A percentile compares a stretch with the other conserved stretches of the same genome.
Evolutionary conservation across 2,113 vertebrate genomes (phyloP).

Genomic region (Trogon surrucura): DNA sequence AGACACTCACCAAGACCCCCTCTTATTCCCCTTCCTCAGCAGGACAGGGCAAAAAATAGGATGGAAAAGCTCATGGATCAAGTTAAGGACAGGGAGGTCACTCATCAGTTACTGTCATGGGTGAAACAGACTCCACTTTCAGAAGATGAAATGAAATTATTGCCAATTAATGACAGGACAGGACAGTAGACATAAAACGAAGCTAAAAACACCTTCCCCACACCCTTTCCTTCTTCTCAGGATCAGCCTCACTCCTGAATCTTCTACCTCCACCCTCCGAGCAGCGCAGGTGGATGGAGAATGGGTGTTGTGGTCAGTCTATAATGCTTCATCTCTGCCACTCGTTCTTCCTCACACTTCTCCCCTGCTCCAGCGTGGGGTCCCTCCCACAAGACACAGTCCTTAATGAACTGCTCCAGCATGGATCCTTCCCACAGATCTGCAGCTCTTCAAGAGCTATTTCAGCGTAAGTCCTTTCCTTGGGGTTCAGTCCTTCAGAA

Average conservation of each 20-base stretch:
- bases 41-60: background rate
- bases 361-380: background rate
- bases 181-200: background rate
- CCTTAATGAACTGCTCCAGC: background rate
- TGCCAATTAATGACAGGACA: background rate
- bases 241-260: background rate
- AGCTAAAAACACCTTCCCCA: fast-evolving
- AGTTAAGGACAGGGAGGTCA: background rate
- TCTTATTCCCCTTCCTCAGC: background rate
- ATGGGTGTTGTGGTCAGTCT: background rate
- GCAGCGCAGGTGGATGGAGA: background rate
- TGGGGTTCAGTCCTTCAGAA: fast-evolving
- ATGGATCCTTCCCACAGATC: background rate
- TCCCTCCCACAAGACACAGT: background rate
- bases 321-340: background rate
- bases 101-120: background rate
- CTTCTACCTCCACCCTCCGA: background rate
- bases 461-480: background rate
- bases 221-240: background rate
- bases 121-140: background rate
- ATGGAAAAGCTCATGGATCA: background rate
- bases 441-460: background rate
- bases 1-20: background rate
- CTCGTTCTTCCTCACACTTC: background rate
- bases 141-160: background rate